Evolutionary conservation across 2,888 invertebrate genomes (phyloP).

Genomic region (Oligia latruncula): DNA sequence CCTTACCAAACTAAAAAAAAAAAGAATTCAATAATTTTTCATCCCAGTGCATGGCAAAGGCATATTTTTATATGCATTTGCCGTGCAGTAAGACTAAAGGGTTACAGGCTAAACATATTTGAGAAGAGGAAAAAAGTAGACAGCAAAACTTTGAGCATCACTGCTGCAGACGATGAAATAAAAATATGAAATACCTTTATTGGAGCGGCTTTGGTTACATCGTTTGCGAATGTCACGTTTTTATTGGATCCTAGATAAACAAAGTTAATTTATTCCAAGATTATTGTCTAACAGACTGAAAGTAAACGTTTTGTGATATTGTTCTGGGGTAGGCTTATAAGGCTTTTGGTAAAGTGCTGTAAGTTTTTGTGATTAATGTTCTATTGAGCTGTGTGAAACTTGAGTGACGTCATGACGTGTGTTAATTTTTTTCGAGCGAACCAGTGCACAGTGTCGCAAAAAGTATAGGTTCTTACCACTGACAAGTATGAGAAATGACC

Average conservation of each 20-base stretch:
- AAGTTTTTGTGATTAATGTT: conserved; percentile 7
- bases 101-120: no score
- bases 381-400: neutral
- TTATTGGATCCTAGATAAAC: conserved; percentile 44
- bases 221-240: conserved; percentile 51
- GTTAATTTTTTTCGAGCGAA: neutral
- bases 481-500: neutral
- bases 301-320: conserved; percentile 16
- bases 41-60: no score
- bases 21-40: no score
- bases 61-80: no score
- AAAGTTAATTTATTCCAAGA: conserved; percentile 37
- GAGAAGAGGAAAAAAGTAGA: neutral
- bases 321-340: neutral
- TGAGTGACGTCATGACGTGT: conserved; percentile 1
- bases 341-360: neutral
- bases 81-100: no score
- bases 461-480: neutral
- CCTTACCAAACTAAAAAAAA: neutral
- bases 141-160: conserved; percentile 38
- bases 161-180: conserved; percentile 51
- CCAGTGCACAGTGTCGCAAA: neutral
- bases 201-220: conserved; percentile 52
- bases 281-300: conserved; percentile 7
- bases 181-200: conserved; percentile 61